phyloP scores from a whole-genome alignment of 2,888 invertebrate genomes.

The Gerris lacustris region DNA sequence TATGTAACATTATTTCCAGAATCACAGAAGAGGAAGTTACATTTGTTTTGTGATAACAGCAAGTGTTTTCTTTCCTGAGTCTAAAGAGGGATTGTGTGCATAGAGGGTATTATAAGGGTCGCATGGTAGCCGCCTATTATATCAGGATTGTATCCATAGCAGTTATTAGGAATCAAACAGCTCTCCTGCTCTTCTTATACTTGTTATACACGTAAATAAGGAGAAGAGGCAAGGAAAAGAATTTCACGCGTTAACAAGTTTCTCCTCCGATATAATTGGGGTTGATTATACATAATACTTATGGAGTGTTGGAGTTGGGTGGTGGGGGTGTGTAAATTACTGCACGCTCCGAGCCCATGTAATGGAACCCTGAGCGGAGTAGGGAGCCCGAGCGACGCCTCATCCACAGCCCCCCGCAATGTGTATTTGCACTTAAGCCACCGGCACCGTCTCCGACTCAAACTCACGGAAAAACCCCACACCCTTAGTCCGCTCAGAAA shows the following conservation, averaged over 20 bases:
- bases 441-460: neutral
- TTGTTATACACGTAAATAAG: too few relatives aligned
- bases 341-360: neutral
- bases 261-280: neutral
- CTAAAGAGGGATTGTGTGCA: too few relatives aligned
- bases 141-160: too few relatives aligned
- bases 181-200: too few relatives aligned
- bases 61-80: too few relatives aligned
- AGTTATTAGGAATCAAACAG: too few relatives aligned
- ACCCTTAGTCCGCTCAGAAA: neutral
- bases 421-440: neutral
- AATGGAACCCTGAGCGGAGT: neutral
- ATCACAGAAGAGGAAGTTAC: too few relatives aligned
- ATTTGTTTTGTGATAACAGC: too few relatives aligned
- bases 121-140: too few relatives aligned
- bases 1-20: too few relatives aligned
- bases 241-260: constrained; percentile 5
- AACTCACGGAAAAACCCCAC: neutral
- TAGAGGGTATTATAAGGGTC: too few relatives aligned
- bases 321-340: neutral
- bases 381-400: neutral
- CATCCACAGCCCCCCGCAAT: neutral
- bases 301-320: neutral
- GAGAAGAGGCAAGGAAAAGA: neutral
- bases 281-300: constrained; percentile 1